Evolutionary conservation across 2,888 invertebrate genomes (phyloP), one percentile per base, ranked within the genome.

Genomic region (Drosophila tanythrix): DNA sequence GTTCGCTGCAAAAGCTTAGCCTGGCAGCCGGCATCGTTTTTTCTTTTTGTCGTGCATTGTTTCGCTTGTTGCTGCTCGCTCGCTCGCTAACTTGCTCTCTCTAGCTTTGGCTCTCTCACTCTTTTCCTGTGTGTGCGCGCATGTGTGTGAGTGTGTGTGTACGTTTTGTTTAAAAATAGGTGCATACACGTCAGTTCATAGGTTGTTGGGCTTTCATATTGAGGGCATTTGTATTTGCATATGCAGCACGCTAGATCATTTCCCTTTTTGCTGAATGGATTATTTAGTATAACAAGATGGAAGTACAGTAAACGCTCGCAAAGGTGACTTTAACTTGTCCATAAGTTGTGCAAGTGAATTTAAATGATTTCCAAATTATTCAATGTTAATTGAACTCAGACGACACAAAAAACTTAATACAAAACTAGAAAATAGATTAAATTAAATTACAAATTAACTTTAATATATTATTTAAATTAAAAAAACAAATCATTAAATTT

Each of bases 101-200:
- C 57, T 35, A 25, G 13, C 46, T 18, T 58, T 48, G 29, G 40
- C 48, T 35, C 52, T 43, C 55, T 52, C 51, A 36, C 35, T 46
- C 33, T 52, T 40, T 55, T 25, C 27, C 56, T n/a, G 21, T 48
- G 48, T 29, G 33, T 46, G 33, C 48, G 59, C 46, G 46, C 57
- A 48, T 40, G 77, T 13, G 36, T 21, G 52, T 27, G 15, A 31
- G 15, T 51, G 60, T 51, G 27, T 18, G 13, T 38, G 25, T 53
- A 38, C 50, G 36, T 33, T 25, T n/a, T 18, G 21, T 66, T 67
- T 77, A 78, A 61, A 74, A 70, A 80, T 78, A 81, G 53, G 38
- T 52, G 53, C 63, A 68, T 51, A 43, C 31, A 64, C 65, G 40
- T 35, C 31, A 48, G 62, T 58, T 62, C 66, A 73, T 21, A 65